Evolutionary conservation across 2,113 vertebrate genomes (phyloP).

Genomic region (Pseudopodoces humilis): DNA sequence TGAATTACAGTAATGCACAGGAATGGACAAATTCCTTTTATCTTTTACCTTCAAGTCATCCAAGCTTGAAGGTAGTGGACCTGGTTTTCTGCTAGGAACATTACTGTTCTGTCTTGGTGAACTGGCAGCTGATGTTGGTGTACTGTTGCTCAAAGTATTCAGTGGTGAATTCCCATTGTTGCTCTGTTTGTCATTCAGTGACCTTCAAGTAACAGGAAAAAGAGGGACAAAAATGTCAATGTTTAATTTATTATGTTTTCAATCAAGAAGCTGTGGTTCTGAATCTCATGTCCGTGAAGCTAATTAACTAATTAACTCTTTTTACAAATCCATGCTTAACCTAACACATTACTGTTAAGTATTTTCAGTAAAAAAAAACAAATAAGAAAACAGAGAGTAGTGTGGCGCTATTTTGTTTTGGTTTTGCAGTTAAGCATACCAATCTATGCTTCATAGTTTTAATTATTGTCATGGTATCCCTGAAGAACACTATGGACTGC

Average conservation of each 20-base stretch:
- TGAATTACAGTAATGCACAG: not conserved
- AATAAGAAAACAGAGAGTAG: not conserved
- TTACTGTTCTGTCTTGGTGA: constrained; percentile 74
- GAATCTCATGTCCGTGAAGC: not conserved
- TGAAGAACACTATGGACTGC: not conserved
- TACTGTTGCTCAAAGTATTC: constrained; percentile 59
- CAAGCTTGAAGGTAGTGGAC: constrained; percentile 89
- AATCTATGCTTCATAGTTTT: not conserved
- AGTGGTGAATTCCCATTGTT: constrained; percentile 62
- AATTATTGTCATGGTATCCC: not conserved
- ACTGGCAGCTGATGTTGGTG: constrained; percentile 73
- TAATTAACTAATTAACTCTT: not conserved
- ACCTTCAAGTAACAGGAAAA: constrained; percentile 68
- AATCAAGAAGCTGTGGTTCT: not conserved
- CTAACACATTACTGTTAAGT: not conserved
- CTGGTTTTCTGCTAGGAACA: constrained; percentile 83
- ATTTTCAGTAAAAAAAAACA: not conserved
- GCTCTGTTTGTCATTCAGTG: constrained; percentile 85
- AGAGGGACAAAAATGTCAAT: not conserved
- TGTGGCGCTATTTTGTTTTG: not conserved
- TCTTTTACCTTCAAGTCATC: constrained; percentile 93
- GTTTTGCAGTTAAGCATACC: not conserved
- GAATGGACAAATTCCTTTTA: not conserved
- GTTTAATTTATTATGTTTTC: not conserved
- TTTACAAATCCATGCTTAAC: not conserved